Conservation (phyloP, 2,797 vertebrate genomes). For the Hydrolagus colliei region DNA sequence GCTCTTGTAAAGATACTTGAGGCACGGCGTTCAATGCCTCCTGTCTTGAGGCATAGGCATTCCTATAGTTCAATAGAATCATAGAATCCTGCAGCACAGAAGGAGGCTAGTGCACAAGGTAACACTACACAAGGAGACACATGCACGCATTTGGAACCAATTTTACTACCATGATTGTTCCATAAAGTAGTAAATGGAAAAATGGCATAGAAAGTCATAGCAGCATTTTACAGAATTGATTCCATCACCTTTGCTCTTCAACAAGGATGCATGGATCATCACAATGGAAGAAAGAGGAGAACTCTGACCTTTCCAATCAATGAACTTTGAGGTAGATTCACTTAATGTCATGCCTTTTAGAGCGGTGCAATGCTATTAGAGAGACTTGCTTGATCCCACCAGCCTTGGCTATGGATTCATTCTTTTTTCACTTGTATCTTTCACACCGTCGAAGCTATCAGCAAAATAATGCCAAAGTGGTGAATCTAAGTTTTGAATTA, state of each 20-base stretch:
- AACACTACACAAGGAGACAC: background rate
- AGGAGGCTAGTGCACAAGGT: too few species aligned
- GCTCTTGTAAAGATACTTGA: too few species aligned
- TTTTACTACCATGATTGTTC: background rate
- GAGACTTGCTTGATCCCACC: background rate
- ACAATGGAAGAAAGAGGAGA: background rate
- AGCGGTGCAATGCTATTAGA: conserved; percentile 1
- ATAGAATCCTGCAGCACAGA: too few species aligned
- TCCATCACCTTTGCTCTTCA: conserved; percentile 12
- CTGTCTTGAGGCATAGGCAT: too few species aligned
- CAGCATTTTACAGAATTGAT: conserved; percentile 8
- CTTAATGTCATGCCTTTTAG: background rate
- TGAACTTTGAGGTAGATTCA: background rate
- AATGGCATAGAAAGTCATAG: background rate
- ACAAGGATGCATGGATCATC: conserved; percentile 9
- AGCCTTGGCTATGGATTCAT: background rate
- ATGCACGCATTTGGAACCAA: background rate
- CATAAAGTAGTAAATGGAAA: background rate
- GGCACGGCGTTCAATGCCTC: too few species aligned
- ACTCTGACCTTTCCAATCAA: conserved; percentile 27
- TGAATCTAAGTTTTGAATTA: background rate
- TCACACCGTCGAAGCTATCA: background rate
- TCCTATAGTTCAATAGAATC: too few species aligned
- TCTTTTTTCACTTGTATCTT: background rate
- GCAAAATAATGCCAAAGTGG: background rate